These are phyloP conservation scores for Pachyramphus minor DNA, from an alignment of 2,113 vertebrate genomes.

Conservation along the genomic window DNA sequence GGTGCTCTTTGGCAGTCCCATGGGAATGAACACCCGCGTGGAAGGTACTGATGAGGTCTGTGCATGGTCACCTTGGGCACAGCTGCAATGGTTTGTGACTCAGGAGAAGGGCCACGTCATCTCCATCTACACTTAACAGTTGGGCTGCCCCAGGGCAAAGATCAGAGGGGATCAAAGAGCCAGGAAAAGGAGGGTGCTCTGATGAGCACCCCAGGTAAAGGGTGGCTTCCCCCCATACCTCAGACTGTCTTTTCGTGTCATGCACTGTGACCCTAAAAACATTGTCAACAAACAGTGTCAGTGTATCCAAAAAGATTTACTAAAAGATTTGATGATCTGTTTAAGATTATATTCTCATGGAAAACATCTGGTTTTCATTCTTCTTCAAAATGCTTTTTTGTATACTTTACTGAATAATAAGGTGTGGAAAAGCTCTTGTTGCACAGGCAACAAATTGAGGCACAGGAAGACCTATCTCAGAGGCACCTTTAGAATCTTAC, in stretches of 20 bases:
- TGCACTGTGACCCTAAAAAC: not conserved
- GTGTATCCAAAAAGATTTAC: not conserved
- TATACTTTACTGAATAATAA: not conserved
- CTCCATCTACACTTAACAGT: not conserved
- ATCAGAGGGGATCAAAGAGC: not conserved
- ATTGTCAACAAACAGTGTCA: not conserved
- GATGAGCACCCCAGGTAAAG: not conserved
- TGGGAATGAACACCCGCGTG: not conserved
- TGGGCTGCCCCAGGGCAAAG: not conserved
- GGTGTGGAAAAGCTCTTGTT: not conserved
- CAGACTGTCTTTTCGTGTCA: not conserved
- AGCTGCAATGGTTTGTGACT: not conserved
- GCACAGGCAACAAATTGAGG: not conserved
- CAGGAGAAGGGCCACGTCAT: not conserved
- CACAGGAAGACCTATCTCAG: not conserved
- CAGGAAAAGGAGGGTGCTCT: not conserved
- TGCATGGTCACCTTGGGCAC: fast-evolving
- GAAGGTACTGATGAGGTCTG: not conserved
- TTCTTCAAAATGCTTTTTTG: not conserved
- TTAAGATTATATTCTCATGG: not conserved
- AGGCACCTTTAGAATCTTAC: not conserved
- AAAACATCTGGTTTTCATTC: not conserved
- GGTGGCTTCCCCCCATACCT: not conserved
- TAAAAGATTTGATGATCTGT: not conserved
- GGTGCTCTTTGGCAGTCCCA: not conserved